Conservation (phyloP, 2,797 vertebrate genomes). For the Netta rufina region DNA sequence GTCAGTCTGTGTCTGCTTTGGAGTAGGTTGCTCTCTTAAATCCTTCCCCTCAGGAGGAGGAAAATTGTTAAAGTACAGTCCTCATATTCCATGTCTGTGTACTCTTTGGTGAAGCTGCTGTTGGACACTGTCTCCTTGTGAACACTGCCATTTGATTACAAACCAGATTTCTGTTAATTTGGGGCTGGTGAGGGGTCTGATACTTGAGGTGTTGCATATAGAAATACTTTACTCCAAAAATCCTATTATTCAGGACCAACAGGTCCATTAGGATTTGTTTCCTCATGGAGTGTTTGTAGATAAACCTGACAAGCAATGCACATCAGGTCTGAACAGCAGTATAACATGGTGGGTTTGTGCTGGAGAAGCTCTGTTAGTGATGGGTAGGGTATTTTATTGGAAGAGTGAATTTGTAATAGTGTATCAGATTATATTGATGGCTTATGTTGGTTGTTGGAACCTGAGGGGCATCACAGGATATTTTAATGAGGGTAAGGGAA, state of each 20-base stretch:
- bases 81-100: neutral
- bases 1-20: neutral
- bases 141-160: neutral
- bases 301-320: neutral
- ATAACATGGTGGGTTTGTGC: neutral
- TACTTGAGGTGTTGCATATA: rapidly evolving
- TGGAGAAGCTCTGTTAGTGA: neutral
- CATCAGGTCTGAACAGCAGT: neutral
- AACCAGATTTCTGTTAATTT: neutral
- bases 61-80: neutral
- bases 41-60: neutral
- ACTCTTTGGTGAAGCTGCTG: neutral
- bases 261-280: neutral
- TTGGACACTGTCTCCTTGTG: neutral
- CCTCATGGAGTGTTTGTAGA: neutral
- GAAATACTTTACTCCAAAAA: neutral
- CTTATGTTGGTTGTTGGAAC: neutral
- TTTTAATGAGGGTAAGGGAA: neutral
- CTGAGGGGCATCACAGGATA: neutral
- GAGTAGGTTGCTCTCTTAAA: neutral
- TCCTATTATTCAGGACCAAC: neutral
- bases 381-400: neutral
- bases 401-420: neutral
- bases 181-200: neutral
- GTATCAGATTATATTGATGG: rapidly evolving